Evolutionary conservation across 2,797 vertebrate genomes (phyloP).

Genomic region (Jordanella pulchra): DNA sequence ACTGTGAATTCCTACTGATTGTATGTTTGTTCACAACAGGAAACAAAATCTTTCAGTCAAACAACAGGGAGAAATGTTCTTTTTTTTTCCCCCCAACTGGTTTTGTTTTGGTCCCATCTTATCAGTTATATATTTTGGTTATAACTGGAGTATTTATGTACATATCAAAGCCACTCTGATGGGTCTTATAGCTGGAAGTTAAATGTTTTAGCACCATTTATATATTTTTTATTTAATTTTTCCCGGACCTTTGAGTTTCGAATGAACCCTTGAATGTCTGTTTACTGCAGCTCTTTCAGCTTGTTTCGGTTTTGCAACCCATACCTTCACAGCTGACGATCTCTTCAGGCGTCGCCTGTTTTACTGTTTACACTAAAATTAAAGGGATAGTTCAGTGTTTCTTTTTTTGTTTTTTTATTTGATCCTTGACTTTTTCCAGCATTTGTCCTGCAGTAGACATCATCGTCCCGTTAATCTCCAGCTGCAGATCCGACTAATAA

Average conservation of each 20-base stretch:
- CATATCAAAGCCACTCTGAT: constrained; percentile 4
- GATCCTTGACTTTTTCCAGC: neutral
- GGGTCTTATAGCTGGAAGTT: constrained; percentile 22
- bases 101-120: constrained; percentile 4
- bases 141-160: constrained; percentile 26
- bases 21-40: constrained; percentile 25
- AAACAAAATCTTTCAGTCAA: constrained; percentile 4
- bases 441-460: neutral
- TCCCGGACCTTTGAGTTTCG: neutral
- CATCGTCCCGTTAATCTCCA: neutral
- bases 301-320: neutral
- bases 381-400: neutral
- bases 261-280: neutral
- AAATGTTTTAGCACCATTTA: constrained; percentile 9
- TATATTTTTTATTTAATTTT: neutral
- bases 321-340: neutral
- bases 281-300: neutral
- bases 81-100: constrained; percentile 34
- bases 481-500: neutral
- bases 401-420: neutral
- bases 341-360: neutral
- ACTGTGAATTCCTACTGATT: constrained; percentile 62
- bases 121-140: neutral
- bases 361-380: neutral
- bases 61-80: constrained; percentile 11